A percentile compares a stretch with the other conserved stretches of the same genome.
Evolutionary conservation across 2,113 vertebrate species (phyloP).

Genomic region (Proteles cristata): DNA sequence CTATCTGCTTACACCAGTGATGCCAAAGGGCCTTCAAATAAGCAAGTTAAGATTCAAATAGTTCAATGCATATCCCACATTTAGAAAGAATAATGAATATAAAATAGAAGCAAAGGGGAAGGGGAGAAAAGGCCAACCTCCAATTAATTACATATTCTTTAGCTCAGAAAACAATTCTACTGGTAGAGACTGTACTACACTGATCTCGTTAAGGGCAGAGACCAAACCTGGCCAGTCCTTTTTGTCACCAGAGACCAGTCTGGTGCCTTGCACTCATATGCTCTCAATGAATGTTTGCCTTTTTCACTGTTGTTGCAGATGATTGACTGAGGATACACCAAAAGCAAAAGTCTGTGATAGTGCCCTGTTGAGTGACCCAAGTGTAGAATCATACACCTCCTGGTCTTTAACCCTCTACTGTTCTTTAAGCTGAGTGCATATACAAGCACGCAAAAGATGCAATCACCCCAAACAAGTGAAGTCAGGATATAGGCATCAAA

Average conservation of each 20-base stretch:
- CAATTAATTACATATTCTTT: background rate
- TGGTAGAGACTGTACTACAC: background rate
- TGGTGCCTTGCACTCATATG: background rate
- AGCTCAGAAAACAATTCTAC: background rate
- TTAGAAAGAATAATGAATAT: slow-evolving; percentile 12
- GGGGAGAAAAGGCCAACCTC: background rate
- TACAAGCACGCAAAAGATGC: background rate
- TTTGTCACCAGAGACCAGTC: background rate
- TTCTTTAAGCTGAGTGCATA: background rate
- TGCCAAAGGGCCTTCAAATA: background rate
- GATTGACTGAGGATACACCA: background rate
- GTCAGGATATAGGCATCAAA: background rate
- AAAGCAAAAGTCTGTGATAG: background rate
- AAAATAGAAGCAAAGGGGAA: background rate
- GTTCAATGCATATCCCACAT: background rate
- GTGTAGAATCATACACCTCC: background rate
- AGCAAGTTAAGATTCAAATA: background rate
- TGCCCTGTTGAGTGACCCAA: background rate
- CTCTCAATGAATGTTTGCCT: background rate
- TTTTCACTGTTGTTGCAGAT: background rate
- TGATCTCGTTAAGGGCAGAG: background rate
- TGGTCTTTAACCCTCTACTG: background rate
- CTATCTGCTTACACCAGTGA: background rate
- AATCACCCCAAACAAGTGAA: background rate
- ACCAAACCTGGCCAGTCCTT: background rate